phyloP scores from a whole-genome alignment of 2,888 invertebrate genomes.

The Ophraella communa region DNA sequence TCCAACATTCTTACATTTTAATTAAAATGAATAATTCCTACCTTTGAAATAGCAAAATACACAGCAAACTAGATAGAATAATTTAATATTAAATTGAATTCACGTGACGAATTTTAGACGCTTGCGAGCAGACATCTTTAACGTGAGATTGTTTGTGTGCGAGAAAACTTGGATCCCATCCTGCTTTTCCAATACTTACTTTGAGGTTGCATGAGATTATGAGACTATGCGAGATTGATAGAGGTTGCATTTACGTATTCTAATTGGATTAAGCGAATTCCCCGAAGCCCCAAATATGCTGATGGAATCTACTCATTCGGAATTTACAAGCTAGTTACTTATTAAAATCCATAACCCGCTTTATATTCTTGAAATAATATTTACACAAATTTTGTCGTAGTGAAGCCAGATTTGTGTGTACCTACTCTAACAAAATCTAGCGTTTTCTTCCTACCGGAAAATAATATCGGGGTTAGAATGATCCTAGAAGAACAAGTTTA shows the following conservation, averaged over 20 bases:
- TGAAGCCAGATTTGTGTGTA: too few relatives aligned
- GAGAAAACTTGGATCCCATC: background rate
- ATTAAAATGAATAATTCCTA: too few relatives aligned
- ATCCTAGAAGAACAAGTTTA: too few relatives aligned
- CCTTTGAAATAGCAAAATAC: too few relatives aligned
- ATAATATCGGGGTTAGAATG: too few relatives aligned
- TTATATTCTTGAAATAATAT: background rate
- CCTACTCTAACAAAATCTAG: too few relatives aligned
- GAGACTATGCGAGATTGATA: background rate
- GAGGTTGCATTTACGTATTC: background rate
- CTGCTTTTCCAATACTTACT: constrained; percentile 5
- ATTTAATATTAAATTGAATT: background rate
- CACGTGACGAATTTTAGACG: background rate
- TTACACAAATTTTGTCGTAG: background rate
- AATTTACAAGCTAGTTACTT: background rate
- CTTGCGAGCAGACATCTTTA: background rate
- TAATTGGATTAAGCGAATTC: background rate
- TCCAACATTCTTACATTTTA: too few relatives aligned
- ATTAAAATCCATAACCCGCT: background rate
- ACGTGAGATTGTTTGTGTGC: background rate
- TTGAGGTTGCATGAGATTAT: constrained; percentile 1
- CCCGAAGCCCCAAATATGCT: background rate
- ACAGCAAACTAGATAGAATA: too few relatives aligned
- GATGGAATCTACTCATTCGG: background rate
- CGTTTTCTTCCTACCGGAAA: too few relatives aligned